Conservation (phyloP, 2,797 vertebrate genomes). For the Thamnophis elegans region DNA sequence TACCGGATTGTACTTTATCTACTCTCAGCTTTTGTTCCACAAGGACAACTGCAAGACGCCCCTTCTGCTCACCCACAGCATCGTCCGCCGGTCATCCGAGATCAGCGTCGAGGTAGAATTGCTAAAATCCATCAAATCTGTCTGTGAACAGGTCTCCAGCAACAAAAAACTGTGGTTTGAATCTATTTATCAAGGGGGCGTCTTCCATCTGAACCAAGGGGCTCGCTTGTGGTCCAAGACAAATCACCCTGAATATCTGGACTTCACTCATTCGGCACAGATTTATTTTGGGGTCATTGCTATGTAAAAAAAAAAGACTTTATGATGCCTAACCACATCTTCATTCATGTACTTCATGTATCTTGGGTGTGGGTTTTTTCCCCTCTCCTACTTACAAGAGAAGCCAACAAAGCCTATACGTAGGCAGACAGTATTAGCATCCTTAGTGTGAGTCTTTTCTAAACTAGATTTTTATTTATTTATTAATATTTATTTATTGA, state of each 20-base stretch:
- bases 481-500: background rate
- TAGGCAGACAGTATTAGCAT: background rate
- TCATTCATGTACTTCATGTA: background rate
- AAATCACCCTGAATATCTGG: constrained; percentile 38
- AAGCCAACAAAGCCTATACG: too few relatives aligned
- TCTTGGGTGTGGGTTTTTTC: too few relatives aligned
- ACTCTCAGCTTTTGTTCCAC: constrained; percentile 67
- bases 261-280: constrained; percentile 43
- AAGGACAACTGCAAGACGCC: constrained; percentile 29
- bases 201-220: constrained; percentile 60
- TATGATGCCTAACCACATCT: background rate
- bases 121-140: constrained; percentile 62
- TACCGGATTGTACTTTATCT: constrained; percentile 68
- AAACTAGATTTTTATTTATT: background rate
- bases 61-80: constrained; percentile 55
- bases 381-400: background rate
- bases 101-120: constrained; percentile 36
- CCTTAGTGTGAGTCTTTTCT: background rate
- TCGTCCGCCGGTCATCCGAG: constrained; percentile 44
- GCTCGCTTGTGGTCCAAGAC: constrained; percentile 57
- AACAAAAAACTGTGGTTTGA: constrained; percentile 46
- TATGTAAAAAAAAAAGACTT: background rate
- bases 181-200: constrained; percentile 67
- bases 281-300: constrained; percentile 65
- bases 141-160: constrained; percentile 36